Percentiles rank a stretch among this genome's conserved stretches.
phyloP scores from a whole-genome alignment of 2,113 vertebrate genomes.

The Hippocampus guttulatus region DNA sequence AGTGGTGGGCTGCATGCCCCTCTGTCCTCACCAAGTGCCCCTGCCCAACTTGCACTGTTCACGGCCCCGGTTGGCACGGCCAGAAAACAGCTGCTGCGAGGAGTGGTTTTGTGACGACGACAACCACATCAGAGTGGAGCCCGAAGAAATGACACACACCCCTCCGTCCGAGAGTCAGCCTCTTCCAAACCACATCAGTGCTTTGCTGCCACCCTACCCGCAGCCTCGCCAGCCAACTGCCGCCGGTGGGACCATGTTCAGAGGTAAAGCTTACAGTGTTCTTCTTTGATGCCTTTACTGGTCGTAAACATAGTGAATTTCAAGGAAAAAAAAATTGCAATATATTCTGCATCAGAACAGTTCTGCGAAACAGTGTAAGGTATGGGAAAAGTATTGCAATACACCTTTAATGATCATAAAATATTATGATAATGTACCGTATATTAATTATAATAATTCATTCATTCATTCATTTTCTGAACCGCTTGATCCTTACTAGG shows the following conservation, averaged over 20 bases:
- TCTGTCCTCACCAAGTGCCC: constrained; percentile 67
- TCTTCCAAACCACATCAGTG: constrained; percentile 67
- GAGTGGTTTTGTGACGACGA: constrained; percentile 71
- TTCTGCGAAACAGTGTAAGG: not conserved
- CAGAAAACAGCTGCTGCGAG: constrained; percentile 64
- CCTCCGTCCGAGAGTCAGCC: constrained; percentile 17
- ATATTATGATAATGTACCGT: no score
- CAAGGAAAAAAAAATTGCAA: not conserved
- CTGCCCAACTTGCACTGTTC: constrained; percentile 61
- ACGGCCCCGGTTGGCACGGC: constrained; percentile 50
- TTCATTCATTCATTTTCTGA: no score
- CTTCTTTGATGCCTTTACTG: not conserved
- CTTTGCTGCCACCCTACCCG: constrained; percentile 27
- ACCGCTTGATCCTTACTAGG: no score
- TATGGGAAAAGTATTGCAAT: not conserved
- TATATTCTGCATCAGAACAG: not conserved
- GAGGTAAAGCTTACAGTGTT: constrained; percentile 44
- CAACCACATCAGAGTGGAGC: constrained; percentile 68
- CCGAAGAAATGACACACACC: constrained; percentile 21
- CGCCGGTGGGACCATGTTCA: constrained; percentile 19
- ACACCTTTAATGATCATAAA: no score
- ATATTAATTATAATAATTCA: no score
- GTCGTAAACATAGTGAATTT: not conserved
- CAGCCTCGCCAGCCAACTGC: constrained; percentile 16
- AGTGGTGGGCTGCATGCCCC: constrained; percentile 75